Evolutionary conservation across 2,888 invertebrate species (phyloP), one percentile per base, ranked within the genome.

Genomic region (Furcula furcula): DNA sequence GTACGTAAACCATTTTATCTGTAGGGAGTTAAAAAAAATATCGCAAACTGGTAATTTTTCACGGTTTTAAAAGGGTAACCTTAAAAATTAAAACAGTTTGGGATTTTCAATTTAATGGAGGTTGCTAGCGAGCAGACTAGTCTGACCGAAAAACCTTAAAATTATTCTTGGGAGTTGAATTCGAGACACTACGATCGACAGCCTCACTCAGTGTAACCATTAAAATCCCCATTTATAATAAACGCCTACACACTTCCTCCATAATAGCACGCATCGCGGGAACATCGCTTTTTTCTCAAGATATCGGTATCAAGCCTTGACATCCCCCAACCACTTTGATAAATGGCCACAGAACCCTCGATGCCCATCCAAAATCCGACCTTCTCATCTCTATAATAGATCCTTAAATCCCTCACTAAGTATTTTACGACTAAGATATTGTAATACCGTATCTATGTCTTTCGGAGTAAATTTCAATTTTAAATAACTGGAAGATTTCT

Each of bases 291-390:
- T 70, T 67, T 71, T 66, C 63, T 59, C n/a, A 6, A 57, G 45
- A 50, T 37, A 31, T 43, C 18, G 39, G 51, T 73, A 76, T 71
- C 74, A 65, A 51, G 56, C 62, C 54, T 60, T 67, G 79, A 76
- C 76, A 62, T 49, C 36, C 57, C 64, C 69, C 67, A 80, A 78
- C 77, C 73, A 35, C 29, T 45, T 55, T 79, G 81, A 82, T 79
- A 78, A 80, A 81, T 73, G 65, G 68, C 55, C 51, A 40, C 34
- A 36, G 39, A 32, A 32, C 35, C 26, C 19, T 13, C 12, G 21
- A 26, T 34, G 18, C 29, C 28, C 38, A 34, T 25, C 27, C 31
- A 23, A 44, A 54, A 52, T 35, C 22, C 45, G 34, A 43, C 55
- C 50, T 44, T 55, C 26, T 27, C 2, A 0, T 1, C 2, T 21